Conservation (phyloP, 2,113 vertebrate species). For the Spermophilus dauricus region DNA sequence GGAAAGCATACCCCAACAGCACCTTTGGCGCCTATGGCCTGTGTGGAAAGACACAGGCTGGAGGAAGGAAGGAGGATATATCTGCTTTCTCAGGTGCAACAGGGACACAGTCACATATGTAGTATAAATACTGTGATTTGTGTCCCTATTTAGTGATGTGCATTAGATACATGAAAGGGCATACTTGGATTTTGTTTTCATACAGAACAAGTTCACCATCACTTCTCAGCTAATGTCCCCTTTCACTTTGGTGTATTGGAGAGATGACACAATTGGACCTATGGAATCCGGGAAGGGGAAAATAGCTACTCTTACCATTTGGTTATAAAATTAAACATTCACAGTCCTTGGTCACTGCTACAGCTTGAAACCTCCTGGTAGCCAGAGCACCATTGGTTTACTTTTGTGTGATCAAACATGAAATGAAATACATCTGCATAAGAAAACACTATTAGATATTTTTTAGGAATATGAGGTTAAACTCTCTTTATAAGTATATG, state of each 20-base stretch:
- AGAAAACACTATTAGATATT: background rate
- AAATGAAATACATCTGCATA: background rate
- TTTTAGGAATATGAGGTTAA: background rate
- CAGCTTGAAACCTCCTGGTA: background rate
- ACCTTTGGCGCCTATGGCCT: accelerated
- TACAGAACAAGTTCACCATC: background rate
- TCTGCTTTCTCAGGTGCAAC: too few relatives aligned
- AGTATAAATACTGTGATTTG: too few relatives aligned
- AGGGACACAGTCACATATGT: accelerated
- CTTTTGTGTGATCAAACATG: background rate
- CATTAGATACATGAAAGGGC: background rate
- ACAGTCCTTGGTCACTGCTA: too few relatives aligned
- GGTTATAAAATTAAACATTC: too few relatives aligned
- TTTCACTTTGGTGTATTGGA: background rate
- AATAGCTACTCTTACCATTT: too few relatives aligned
- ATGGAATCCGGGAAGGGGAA: too few relatives aligned
- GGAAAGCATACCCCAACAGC: background rate
- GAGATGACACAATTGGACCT: too few relatives aligned
- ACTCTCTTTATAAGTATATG: background rate
- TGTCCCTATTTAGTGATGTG: background rate
- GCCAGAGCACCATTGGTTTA: background rate
- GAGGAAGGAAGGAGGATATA: background rate
- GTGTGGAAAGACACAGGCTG: too few relatives aligned
- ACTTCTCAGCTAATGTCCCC: background rate
- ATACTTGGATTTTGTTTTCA: background rate